Percentiles rank a stretch among this genome's conserved stretches.
phyloP scores from a whole-genome alignment of 1,140 invertebrate species.

The Dolichoris vasculosae region DNA sequence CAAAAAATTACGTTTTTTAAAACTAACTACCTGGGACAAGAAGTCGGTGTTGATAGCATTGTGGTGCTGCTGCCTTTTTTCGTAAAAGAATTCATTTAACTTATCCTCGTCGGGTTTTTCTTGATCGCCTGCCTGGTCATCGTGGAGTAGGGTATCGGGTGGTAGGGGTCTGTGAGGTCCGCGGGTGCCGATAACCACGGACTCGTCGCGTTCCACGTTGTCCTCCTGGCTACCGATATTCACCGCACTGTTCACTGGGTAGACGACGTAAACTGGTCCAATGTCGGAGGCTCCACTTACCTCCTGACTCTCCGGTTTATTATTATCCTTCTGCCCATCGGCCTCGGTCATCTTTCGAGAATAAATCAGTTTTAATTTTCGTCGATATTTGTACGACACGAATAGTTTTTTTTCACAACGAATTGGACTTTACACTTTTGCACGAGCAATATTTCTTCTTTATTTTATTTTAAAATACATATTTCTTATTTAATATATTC shows the following conservation, averaged over 20 bases:
- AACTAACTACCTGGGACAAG: constrained; percentile 50
- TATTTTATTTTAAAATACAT: too few relatives aligned
- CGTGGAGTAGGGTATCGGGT: constrained; percentile 71
- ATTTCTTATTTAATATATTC: too few relatives aligned
- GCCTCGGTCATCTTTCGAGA: constrained; percentile 32
- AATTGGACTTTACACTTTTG: too few relatives aligned
- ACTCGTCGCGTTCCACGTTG: constrained; percentile 71
- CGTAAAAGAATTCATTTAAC: background rate
- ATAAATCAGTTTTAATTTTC: background rate
- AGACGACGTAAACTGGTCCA: constrained; percentile 78
- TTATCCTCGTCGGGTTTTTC: constrained; percentile 4
- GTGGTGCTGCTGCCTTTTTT: constrained; percentile 62
- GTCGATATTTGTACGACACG: too few relatives aligned
- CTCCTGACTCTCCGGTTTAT: background rate
- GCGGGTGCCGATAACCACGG: constrained; percentile 76
- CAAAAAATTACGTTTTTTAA: too few relatives aligned
- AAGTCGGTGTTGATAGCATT: constrained; percentile 61
- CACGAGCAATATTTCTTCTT: too few relatives aligned
- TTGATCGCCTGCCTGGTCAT: constrained; percentile 55
- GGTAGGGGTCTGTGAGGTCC: constrained; percentile 76
- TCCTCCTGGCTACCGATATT: constrained; percentile 73
- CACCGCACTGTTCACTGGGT: constrained; percentile 76
- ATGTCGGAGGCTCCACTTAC: background rate
- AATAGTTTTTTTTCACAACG: too few relatives aligned
- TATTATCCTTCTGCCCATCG: constrained; percentile 57